phyloP scores from a whole-genome alignment of 2,888 invertebrate genomes.

The Quadroppia sp. region DNA sequence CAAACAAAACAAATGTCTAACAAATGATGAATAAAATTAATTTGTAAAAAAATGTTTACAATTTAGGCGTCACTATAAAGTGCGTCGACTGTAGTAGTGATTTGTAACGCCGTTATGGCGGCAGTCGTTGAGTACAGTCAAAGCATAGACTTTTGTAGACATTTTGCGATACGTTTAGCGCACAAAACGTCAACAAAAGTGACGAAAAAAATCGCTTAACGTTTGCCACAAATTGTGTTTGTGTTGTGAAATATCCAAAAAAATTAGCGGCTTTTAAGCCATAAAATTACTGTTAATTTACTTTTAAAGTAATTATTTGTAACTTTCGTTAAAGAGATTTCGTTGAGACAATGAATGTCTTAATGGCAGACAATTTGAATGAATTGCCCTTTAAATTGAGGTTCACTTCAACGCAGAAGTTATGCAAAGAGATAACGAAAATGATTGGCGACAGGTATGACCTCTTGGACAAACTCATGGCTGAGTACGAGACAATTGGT shows the following conservation, averaged over 20 bases:
- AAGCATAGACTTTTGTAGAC: neutral
- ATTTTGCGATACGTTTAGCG: neutral
- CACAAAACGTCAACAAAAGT: no score
- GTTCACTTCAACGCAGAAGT: slow-evolving; percentile 32
- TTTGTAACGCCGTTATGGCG: slow-evolving; percentile 26
- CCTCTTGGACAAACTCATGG: neutral
- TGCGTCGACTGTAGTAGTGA: slow-evolving; percentile 17
- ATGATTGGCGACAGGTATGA: slow-evolving; percentile 1
- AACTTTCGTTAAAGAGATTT: no score
- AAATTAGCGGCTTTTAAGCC: no score
- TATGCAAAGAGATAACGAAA: slow-evolving; percentile 33
- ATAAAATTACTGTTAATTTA: no score
- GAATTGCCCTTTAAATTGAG: slow-evolving; percentile 40
- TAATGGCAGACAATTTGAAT: slow-evolving; percentile 13
- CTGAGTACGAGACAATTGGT: slow-evolving; percentile 21
- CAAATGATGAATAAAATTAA: no score
- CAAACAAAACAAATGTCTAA: no score
- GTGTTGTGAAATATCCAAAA: no score
- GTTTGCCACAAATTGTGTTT: no score
- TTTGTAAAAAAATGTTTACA: neutral
- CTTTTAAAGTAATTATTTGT: no score
- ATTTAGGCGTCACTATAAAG: slow-evolving; percentile 1
- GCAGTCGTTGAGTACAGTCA: neutral
- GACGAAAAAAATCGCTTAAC: no score
- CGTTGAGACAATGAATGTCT: neutral